phyloP scores from a whole-genome alignment of 2,888 invertebrate genomes.

The Hypselothyrea guttata region DNA sequence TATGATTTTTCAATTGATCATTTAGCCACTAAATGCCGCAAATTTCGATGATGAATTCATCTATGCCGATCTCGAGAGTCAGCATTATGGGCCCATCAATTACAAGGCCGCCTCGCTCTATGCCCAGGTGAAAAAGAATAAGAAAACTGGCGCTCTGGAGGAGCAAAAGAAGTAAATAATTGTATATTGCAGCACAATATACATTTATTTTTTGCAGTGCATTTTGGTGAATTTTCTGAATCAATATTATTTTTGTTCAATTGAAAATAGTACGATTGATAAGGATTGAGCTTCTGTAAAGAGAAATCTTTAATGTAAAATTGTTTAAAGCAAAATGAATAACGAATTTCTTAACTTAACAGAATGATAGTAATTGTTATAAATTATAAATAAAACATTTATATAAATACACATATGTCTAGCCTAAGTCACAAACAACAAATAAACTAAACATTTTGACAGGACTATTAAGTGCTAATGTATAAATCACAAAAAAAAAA shows the following conservation, averaged over 20 bases:
- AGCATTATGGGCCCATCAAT: conserved; percentile 95
- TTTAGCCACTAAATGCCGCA: conserved; percentile 90
- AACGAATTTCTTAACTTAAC: conserved; percentile 67
- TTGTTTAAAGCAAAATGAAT: conserved; percentile 62
- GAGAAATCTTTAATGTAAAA: conserved; percentile 38
- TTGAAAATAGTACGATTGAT: conserved; percentile 6
- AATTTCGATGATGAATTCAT: conserved; percentile 87
- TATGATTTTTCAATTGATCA: conserved; percentile 17
- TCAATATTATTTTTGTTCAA: conserved; percentile 9
- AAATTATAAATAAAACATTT: conserved; percentile 15
- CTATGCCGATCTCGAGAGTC: conserved; percentile 94
- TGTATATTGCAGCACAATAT: background rate
- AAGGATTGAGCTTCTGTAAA: conserved; percentile 57
- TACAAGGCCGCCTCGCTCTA: conserved; percentile 94
- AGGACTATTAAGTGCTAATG: conserved; percentile 19
- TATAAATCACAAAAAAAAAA: background rate
- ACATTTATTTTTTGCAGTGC: conserved; percentile 39
- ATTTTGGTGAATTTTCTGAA: conserved; percentile 41
- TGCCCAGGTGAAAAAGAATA: conserved; percentile 87
- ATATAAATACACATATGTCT: conserved; percentile 28
- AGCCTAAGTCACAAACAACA: conserved; percentile 37
- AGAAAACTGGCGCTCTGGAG: conserved; percentile 80
- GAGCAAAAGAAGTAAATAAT: conserved; percentile 63
- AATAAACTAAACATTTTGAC: conserved; percentile 51
- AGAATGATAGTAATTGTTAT: conserved; percentile 60